Base-by-base conservation (phyloP, 1,140 invertebrate genomes). In the Cylas formicarius region DNA sequence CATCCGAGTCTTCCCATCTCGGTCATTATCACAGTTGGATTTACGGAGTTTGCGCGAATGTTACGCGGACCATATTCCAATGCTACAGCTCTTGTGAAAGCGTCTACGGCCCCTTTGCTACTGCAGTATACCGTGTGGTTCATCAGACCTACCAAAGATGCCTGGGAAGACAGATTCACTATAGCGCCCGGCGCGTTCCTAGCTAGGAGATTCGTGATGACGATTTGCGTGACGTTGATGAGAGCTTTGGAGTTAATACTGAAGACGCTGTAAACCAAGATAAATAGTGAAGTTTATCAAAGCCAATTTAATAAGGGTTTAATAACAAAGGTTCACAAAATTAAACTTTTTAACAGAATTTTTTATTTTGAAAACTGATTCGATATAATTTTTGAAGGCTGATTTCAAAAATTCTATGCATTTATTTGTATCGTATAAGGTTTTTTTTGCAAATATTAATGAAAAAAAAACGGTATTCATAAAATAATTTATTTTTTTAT, bases 161-260 rank as follows among this genome's bases (percentile, higher is more conserved):
- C 84, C 60, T 87, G 78, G n/a, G 88, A 92, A 1, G 90, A 95
- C 8, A 95, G 63, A 61, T 95, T 94, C 0, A 95, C 91, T 52
- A 95, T 90, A 28, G 79, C 71, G 26, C 90, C 86, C 31, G 74
- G 72, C 29, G 65, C 65, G 55, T 81, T 81, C 10, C 79, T 70
- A 31, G 77, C 67, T 11, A 88, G 75, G 79, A 90, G 81, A 55
- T 76, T 68, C 55, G 75, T 72, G 21, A 80, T 79, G 40, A 89
- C 76, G 46, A 80, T 62, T 71, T 91, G 90, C 4, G 83, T 84
- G 4, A 94, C 75, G 63, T 90, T 88, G 17, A 94, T 72, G 0
- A 87, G 69, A 4, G 84, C 73, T 69, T 91, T 92, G 0, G 90
- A 78, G 70, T 96, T 94, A 0, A 91, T 66, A 62, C 80, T 69